Evolutionary conservation across 2,888 invertebrate genomes (phyloP), one percentile per base, ranked within the genome.

Genomic region (Tenthredo livida): DNA sequence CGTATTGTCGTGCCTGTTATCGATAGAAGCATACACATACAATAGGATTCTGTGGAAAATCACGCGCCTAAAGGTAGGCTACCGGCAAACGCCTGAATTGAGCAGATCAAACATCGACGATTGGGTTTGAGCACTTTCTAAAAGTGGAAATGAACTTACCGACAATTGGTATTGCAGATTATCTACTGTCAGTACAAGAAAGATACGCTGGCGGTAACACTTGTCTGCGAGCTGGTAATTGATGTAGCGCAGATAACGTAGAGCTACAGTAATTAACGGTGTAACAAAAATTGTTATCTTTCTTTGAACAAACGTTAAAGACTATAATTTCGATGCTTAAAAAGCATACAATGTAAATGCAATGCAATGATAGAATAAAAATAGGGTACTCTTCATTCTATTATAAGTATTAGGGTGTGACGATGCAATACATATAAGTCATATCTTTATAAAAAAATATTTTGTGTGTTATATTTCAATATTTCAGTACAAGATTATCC

Each of bases 81-180:
- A n/a, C n/a, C n/a, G n/a, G n/a, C n/a, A n/a, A n/a, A n/a, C n/a
- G n/a, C n/a, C n/a, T n/a, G n/a, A n/a, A n/a, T n/a, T n/a, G n/a
- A n/a, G n/a, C n/a, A n/a, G n/a, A n/a, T n/a, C n/a, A n/a, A n/a
- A n/a, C n/a, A n/a, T n/a, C n/a, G n/a, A n/a, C n/a, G n/a, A n/a
- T n/a, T n/a, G n/a, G n/a, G n/a, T n/a, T 61, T 21, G 58, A 25
- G n/a, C 9, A 3, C 10, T 25, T 29, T 65, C 10, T 4, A 3
- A 40, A 21, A 21, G 17, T 72, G 21, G 15, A 10, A 73, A 73
- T 17, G 21, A 73, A 43, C 40, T 9, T 43, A 12, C 72, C 43
- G 72, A 73, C 72, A 73, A n/a, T 7, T 73, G 72, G 43, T 43
- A 43, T 40, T 73, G n/a, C 72, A n/a, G 43, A 73, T 73, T 43